Percentiles rank a stretch among this genome's conserved stretches.
These are phyloP conservation scores for Halocynthia roretzi DNA, from an alignment of 23 tunicate species.

Conservation along the genomic window DNA sequence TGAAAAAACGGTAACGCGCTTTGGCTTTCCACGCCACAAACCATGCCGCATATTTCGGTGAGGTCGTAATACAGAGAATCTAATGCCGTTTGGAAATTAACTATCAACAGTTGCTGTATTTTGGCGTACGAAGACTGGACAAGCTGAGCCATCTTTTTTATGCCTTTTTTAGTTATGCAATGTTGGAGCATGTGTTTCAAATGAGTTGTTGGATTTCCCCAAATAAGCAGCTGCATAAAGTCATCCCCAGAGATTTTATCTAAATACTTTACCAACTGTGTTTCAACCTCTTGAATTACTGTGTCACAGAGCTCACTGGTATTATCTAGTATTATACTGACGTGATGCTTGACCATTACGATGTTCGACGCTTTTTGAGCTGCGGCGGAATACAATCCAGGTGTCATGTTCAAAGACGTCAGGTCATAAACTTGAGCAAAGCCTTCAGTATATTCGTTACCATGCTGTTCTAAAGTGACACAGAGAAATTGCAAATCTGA, in stretches of 20 bases:
- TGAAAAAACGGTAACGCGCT: background rate
- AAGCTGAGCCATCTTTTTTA: constrained; percentile 51
- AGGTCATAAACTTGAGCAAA: background rate
- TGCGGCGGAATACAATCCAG: constrained; percentile 3
- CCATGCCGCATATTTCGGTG: constrained; percentile 45
- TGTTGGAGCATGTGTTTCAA: constrained; percentile 28
- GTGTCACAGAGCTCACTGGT: constrained; percentile 73
- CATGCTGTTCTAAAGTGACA: background rate
- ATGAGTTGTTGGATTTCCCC: constrained; percentile 77
- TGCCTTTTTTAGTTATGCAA: constrained; percentile 44
- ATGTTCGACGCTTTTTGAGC: constrained; percentile 61
- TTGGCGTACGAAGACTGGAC: constrained; percentile 73
- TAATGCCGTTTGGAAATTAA: constrained; percentile 62
- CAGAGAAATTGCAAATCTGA: no score
- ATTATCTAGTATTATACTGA: constrained; percentile 39
- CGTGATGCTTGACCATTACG: constrained; percentile 14
- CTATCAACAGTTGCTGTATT: constrained; percentile 58
- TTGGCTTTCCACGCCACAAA: background rate
- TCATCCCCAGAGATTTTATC: constrained; percentile 68
- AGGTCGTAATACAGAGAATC: constrained; percentile 60
- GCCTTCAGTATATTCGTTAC: background rate
- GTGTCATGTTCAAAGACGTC: background rate
- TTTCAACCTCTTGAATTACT: constrained; percentile 64
- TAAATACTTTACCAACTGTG: constrained; percentile 58
- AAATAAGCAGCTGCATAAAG: constrained; percentile 57